Percentiles rank a stretch among this genome's conserved stretches.
phyloP scores from a whole-genome alignment of 2,113 vertebrate species.

The Anser brachyrhynchus region DNA sequence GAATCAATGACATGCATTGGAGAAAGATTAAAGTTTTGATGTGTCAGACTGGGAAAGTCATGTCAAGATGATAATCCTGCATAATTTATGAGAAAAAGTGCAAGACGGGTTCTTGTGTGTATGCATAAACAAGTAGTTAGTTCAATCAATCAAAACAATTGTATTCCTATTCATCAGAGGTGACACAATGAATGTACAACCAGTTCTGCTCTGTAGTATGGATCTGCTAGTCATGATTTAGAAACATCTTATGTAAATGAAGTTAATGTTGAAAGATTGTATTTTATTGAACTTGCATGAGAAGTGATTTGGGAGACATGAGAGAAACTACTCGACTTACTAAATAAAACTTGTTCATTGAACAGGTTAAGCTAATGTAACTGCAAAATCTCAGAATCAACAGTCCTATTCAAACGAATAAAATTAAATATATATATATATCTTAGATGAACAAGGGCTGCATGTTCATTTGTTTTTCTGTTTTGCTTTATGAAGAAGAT shows the following conservation, averaged over 20 bases:
- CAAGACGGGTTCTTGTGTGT: background rate
- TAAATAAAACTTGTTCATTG: background rate
- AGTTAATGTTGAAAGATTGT: background rate
- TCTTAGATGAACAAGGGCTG: background rate
- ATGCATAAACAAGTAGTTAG: slow-evolving; percentile 16
- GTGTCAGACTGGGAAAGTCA: background rate
- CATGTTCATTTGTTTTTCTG: background rate
- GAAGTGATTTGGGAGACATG: background rate
- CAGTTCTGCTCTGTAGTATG: background rate
- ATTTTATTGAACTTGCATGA: background rate
- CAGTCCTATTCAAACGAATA: background rate
- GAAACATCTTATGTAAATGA: background rate
- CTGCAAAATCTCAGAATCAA: background rate
- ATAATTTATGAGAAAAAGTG: slow-evolving; percentile 30
- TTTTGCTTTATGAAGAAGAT: background rate
- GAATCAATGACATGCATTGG: background rate
- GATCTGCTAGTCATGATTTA: background rate
- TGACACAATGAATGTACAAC: background rate
- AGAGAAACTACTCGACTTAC: background rate
- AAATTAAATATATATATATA: background rate
- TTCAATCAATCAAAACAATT: slow-evolving; percentile 30
- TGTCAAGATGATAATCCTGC: slow-evolving; percentile 16
- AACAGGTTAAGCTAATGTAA: background rate
- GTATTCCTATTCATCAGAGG: slow-evolving; percentile 24
- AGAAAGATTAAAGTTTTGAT: slow-evolving; percentile 6